phyloP scores from a whole-genome alignment of 2,797 vertebrate species.

The Odontamblyopus lacepedii region DNA sequence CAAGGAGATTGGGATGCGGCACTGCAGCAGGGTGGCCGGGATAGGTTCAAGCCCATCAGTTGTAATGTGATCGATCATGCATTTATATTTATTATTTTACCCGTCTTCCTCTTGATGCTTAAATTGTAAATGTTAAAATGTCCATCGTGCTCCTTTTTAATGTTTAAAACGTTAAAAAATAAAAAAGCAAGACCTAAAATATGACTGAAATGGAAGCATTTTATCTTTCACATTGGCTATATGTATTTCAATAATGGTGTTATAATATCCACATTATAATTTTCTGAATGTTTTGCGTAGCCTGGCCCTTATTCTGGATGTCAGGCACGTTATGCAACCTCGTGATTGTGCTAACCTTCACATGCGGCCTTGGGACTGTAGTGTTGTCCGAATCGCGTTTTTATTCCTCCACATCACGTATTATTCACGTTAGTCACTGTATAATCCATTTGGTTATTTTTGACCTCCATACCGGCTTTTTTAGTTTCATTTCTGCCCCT shows the following conservation, averaged over 20 bases:
- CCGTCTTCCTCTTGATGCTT: background rate
- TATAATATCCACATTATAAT: background rate
- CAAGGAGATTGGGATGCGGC: slow-evolving; percentile 28
- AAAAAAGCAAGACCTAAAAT: background rate
- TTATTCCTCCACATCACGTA: background rate
- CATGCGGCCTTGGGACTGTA: too few species aligned
- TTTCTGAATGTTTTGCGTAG: background rate
- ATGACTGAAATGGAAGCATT: background rate
- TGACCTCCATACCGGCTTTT: background rate
- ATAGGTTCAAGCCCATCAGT: slow-evolving; percentile 35
- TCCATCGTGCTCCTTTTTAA: background rate
- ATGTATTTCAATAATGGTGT: background rate
- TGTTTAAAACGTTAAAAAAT: background rate
- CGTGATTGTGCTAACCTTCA: background rate
- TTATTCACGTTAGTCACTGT: background rate
- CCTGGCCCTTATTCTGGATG: background rate
- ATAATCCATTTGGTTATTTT: background rate
- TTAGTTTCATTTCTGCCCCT: background rate
- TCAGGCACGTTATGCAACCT: slow-evolving; percentile 3
- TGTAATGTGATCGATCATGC: slow-evolving; percentile 38
- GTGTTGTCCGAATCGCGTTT: background rate
- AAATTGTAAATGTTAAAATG: background rate
- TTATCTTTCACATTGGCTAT: background rate
- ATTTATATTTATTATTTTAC: background rate
- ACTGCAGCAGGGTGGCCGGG: slow-evolving; percentile 30